Evolutionary conservation across 2,888 invertebrate species (phyloP).

Genomic region (Lumbricus terrestris): DNA sequence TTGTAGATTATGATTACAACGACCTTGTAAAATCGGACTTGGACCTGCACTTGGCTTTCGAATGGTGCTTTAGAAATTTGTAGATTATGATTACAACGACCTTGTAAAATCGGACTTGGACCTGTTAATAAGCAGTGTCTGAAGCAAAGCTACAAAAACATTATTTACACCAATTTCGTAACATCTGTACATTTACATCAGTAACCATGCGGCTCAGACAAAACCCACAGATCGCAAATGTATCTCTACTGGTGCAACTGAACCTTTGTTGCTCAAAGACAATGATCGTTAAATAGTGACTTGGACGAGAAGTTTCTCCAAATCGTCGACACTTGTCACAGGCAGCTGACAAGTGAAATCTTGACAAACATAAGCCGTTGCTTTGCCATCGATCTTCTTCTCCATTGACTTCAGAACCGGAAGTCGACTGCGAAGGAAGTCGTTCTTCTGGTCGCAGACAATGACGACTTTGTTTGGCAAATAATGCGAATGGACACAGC

Average conservation of each 20-base stretch:
- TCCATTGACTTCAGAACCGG: conserved; percentile 52
- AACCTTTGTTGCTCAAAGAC: background rate
- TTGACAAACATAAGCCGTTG: conserved; percentile 77
- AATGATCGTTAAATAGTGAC: background rate
- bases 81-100: too few species aligned
- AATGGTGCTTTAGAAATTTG: too few species aligned
- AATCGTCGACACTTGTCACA: conserved; percentile 66
- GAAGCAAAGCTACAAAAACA: background rate
- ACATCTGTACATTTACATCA: background rate
- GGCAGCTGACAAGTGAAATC: conserved; percentile 75
- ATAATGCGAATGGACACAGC: conserved; percentile 68
- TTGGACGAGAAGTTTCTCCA: conserved; percentile 21
- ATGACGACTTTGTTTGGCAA: conserved; percentile 70
- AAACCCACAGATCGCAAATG: background rate
- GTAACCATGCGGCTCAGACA: background rate
- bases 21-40: background rate
- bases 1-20: too few species aligned
- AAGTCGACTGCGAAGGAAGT: conserved; percentile 58
- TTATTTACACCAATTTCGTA: background rate
- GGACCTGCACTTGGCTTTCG: too few species aligned
- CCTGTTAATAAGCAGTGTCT: too few species aligned
- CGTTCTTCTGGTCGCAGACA: conserved; percentile 61
- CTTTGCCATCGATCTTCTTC: conserved; percentile 65
- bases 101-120: too few species aligned
- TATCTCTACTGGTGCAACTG: background rate